Base-by-base conservation (phyloP, 2,113 vertebrate genomes). In the Aspiorhynchus laticeps region DNA sequence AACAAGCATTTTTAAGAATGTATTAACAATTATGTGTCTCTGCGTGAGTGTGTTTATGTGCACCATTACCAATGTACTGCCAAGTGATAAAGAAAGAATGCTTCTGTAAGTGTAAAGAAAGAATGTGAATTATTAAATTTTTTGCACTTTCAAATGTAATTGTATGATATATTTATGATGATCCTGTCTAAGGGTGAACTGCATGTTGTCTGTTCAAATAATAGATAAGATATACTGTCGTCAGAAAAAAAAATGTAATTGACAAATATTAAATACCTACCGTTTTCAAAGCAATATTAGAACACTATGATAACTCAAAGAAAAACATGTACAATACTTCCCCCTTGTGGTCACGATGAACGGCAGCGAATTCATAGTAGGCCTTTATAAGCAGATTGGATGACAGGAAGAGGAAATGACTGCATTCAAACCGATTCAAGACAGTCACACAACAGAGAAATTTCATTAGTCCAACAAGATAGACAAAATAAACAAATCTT, bases 11-110 rank as follows among this genome's bases (percentile, higher is more conserved):
- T 38, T 38, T 38, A 38, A 24, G 17, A 71, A 73, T 41, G 33
- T 33, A n/a, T 61, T n/a, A 51, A 77, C 8, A 56, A 12, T 43
- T 56, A 15, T 75, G 80, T 83, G 61, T 80, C 24, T 41, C n/a
- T 51, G 88, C 92, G 91, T 90, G 78, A 51, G 1, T 79, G 80
- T 83, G 67, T 83, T 38, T 51, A 88, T 92, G 90, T 90, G 76
- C 87, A 90, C 88, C 69, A 48, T 56, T 36, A 84, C 80, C 90
- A 92, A 92, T 82, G 88, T 89, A 90, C 91, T 80, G 88, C 91
- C 92, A 88, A 89, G 92, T 91, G 90, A 74, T 65, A 19, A 53
- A 53, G 48, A 48, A 46, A 41, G 43, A 15, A 48, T 48, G 3
- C 38, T 38, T 38, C 38, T 38, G 38, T 38, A 41, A 14, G 48